Evolutionary conservation across 1,140 invertebrate species (phyloP), one percentile per base, ranked within the genome.

Genomic region (Sycophila sp.): DNA sequence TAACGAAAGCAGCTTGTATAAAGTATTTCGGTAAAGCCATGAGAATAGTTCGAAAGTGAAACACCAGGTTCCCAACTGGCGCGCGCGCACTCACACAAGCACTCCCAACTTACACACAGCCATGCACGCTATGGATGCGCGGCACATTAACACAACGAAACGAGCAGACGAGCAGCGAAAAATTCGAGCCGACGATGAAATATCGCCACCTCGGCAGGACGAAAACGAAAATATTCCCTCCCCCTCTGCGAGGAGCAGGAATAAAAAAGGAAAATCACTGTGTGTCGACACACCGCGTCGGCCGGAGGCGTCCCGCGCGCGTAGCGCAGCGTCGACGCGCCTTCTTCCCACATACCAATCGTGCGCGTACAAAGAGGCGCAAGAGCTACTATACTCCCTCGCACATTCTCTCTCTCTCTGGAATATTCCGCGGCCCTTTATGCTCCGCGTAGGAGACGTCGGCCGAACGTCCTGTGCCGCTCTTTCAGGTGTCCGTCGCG

Each of bases 251-350:
- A n/a, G 26, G 2, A 8, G 24, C 28, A 49, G 60, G 30, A 30
- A 36, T 4, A 45, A 4, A 1, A 11, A 34, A 6, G 15, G 38
- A 15, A 22, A 26, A 5, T 8, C 19, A 45, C 30, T 22, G 30
- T 8, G 17, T n/a, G 56, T 64, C 64, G 69, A 72, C 62, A 66
- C 66, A 68, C 64, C 67, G 42, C 53, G 58, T 60, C 58, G 55
- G 2, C 38, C 34, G 30, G 42, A 22, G 42, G 42, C 53, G 58
- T 60, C 40, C 30, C 32, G 32, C 17, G 28, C 53, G 38, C 40
- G 40, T 42, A 26, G 6, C 51, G 53, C 59, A 13, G 40, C 59
- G 40, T 62, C 59, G 40, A 47, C 30, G n/a, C 42, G n/a, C 8
- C 19, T 17, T 62, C 42, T 47, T 62, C 45, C 59, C 59, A 62